phyloP scores from a whole-genome alignment of 2,888 invertebrate genomes.

The Linnaemya vulpina region DNA sequence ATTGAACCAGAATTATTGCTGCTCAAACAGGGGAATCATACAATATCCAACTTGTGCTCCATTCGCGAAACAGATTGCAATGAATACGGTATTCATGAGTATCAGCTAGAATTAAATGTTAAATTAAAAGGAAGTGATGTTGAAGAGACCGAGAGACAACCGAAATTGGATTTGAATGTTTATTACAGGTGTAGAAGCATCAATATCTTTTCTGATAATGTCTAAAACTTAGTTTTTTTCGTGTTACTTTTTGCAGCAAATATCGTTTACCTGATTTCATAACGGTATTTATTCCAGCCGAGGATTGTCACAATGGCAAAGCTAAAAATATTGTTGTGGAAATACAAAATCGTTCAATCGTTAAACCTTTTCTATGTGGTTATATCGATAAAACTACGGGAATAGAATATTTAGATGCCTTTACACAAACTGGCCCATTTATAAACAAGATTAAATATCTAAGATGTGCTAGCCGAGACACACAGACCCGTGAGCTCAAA shows the following conservation, averaged over 20 bases:
- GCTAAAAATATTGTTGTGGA: conserved; percentile 84
- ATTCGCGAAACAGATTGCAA: conserved; percentile 78
- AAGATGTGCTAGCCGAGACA: conserved; percentile 83
- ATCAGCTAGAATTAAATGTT: conserved; percentile 74
- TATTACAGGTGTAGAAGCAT: conserved; percentile 80
- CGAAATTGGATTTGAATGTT: conserved; percentile 79
- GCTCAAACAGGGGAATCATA: conserved; percentile 83
- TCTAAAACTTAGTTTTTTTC: neutral
- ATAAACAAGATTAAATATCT: conserved; percentile 78
- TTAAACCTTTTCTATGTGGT: conserved; percentile 91
- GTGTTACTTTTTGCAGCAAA: conserved; percentile 76
- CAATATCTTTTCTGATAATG: neutral
- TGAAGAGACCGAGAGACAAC: conserved; percentile 35
- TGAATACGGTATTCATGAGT: conserved; percentile 81
- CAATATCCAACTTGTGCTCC: conserved; percentile 77
- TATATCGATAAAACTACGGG: conserved; percentile 89
- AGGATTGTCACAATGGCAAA: conserved; percentile 80
- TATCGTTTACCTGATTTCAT: conserved; percentile 84
- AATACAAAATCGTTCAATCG: conserved; percentile 85
- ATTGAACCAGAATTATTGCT: conserved; percentile 84
- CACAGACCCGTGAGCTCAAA: conserved; percentile 85
- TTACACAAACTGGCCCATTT: conserved; percentile 88
- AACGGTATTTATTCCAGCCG: conserved; percentile 84
- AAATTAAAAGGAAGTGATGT: conserved; percentile 18
- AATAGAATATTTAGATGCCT: conserved; percentile 90